These are phyloP conservation scores for Meloidogyne exigua DNA, from an alignment of 1,140 invertebrate species.

Conservation along the genomic window DNA sequence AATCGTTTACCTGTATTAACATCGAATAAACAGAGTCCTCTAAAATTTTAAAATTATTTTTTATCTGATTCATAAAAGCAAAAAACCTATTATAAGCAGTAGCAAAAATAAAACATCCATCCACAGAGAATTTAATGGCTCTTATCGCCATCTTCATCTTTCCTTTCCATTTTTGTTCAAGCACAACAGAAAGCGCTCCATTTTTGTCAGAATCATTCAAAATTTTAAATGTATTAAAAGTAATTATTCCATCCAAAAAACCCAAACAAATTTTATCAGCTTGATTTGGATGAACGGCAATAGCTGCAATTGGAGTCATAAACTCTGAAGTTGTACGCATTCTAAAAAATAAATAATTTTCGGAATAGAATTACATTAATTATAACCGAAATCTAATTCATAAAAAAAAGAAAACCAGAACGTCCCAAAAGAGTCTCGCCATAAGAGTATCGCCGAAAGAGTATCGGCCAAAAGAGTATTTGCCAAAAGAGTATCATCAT, in stretches of 20 bases:
- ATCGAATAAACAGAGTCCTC: constrained; percentile 34
- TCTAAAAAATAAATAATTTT: too few species aligned
- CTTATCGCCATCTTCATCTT: constrained; percentile 31
- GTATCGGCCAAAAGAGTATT: too few species aligned
- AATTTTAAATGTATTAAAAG: constrained; percentile 18
- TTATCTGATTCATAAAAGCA: background rate
- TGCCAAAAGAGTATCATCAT: too few species aligned
- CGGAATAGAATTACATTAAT: too few species aligned
- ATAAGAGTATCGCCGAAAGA: too few species aligned
- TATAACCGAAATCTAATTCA: too few species aligned
- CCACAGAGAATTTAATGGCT: constrained; percentile 31
- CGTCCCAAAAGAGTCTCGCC: too few species aligned
- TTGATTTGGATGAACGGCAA: constrained; percentile 5
- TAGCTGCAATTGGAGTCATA: background rate
- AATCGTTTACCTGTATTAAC: constrained; percentile 34
- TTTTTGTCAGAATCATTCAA: background rate
- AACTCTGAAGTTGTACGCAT: background rate
- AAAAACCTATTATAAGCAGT: constrained; percentile 11
- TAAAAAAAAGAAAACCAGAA: too few species aligned
- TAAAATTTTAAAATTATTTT: constrained; percentile 11
- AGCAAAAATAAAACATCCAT: constrained; percentile 29
- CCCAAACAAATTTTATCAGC: constrained; percentile 14
- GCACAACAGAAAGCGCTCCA: background rate
- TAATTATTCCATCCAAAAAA: constrained; percentile 26
- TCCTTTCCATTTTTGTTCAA: constrained; percentile 10